Evolutionary conservation across 2,797 vertebrate genomes (phyloP).

Genomic region (Syngnathus acus): DNA sequence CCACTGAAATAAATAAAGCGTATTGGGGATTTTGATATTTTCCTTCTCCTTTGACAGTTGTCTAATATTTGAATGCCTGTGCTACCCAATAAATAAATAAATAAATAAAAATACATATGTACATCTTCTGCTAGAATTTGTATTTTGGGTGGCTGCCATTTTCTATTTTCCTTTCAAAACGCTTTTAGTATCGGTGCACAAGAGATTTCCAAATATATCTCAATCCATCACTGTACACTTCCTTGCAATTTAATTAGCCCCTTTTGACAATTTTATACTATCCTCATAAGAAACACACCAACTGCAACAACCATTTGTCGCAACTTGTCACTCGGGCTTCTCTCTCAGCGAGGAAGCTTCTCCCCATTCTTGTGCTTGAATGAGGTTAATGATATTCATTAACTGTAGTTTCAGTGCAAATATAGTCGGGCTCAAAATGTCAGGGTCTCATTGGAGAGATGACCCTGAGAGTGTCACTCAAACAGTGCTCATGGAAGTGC

Average conservation of each 20-base stretch:
- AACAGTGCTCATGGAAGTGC: slow-evolving; percentile 8
- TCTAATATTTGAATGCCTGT: too few relatives aligned
- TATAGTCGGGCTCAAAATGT: slow-evolving; percentile 15
- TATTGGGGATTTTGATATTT: too few relatives aligned
- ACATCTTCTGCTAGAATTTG: too few relatives aligned
- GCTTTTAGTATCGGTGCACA: slow-evolving; percentile 10
- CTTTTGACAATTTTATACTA: slow-evolving; percentile 17
- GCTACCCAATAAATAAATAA: too few relatives aligned
- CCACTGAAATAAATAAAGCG: too few relatives aligned
- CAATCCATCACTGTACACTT: slow-evolving; percentile 7
- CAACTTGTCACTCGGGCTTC: slow-evolving; percentile 14
- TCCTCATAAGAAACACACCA: slow-evolving; percentile 6
- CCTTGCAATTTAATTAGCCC: slow-evolving; percentile 23
- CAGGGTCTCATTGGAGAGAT: slow-evolving; percentile 25
- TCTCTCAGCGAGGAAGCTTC: slow-evolving; percentile 6
- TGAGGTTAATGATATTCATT: slow-evolving; percentile 34
- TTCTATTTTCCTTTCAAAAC: too few relatives aligned
- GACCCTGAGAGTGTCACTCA: slow-evolving; percentile 25
- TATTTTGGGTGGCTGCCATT: too few relatives aligned
- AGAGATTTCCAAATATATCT: slow-evolving; percentile 9
- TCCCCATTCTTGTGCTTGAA: slow-evolving; percentile 23
- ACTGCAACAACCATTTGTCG: slow-evolving; percentile 6
- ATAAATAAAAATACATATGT: too few relatives aligned
- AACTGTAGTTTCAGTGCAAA: slow-evolving; percentile 23
- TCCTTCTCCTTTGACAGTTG: too few relatives aligned